phyloP scores from a whole-genome alignment of 2,113 vertebrate species.

The Lasiurus cinereus region DNA sequence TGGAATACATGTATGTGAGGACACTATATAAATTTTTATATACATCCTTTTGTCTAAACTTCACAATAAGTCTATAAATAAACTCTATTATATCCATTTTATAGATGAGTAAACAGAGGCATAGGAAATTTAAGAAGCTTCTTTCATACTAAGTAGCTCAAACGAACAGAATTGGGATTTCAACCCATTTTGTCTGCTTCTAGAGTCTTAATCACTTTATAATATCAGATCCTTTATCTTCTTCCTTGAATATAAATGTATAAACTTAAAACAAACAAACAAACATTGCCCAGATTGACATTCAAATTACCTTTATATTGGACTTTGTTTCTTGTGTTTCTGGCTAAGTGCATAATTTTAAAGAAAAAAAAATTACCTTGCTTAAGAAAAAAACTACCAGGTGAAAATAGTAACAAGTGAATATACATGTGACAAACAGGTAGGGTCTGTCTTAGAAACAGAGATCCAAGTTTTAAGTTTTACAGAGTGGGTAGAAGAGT shows the following conservation, averaged over 20 bases:
- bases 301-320: neutral
- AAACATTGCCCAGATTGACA: neutral
- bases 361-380: constrained; percentile 37
- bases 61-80: neutral
- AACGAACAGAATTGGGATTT: neutral
- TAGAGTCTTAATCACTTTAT: neutral
- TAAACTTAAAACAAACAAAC: neutral
- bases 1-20: neutral
- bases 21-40: neutral
- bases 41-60: neutral
- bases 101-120: neutral
- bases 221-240: neutral
- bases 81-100: constrained; percentile 11
- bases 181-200: neutral
- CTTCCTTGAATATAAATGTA: neutral
- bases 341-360: neutral
- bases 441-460: constrained; percentile 6
- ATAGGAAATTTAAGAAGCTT: constrained; percentile 6
- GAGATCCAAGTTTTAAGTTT: constrained; percentile 47
- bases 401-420: constrained; percentile 42
- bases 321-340: constrained; percentile 9
- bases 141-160: neutral
- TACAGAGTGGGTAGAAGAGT: neutral
- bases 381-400: constrained; percentile 17
- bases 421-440: neutral